These are phyloP conservation scores for Panurus biarmicus DNA, from an alignment of 2,113 vertebrate genomes.

Conservation along the genomic window DNA sequence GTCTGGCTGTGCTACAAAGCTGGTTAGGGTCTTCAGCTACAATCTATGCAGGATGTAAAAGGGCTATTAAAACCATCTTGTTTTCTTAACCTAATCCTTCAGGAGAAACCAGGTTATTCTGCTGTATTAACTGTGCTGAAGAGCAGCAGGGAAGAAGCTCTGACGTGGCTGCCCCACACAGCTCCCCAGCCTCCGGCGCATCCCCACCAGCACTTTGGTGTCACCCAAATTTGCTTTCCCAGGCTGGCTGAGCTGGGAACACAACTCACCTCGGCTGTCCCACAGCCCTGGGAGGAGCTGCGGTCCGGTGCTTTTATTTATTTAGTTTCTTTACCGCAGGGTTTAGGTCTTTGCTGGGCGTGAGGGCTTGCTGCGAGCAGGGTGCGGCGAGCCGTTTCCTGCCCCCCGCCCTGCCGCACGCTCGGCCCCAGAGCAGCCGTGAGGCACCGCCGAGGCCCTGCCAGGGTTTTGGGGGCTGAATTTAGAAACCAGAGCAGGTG, in stretches of 20 bases:
- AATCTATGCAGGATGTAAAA: not conserved
- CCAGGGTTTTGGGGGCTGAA: not conserved
- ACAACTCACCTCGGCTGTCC: not conserved
- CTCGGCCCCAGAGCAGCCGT: not conserved
- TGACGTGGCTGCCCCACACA: fast-evolving
- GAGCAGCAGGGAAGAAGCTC: not conserved
- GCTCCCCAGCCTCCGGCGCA: fast-evolving
- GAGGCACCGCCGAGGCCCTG: not conserved
- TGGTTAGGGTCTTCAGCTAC: not conserved
- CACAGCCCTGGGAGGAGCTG: not conserved
- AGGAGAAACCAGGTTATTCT: not conserved
- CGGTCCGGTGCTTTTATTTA: not conserved
- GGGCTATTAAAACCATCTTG: not conserved
- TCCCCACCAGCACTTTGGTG: fast-evolving
- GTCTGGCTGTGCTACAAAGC: not conserved
- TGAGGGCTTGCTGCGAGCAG: not conserved
- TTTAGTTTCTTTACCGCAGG: not conserved
- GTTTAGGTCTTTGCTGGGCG: not conserved
- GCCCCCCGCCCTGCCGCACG: not conserved
- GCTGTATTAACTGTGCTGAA: not conserved
- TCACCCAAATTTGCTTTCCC: not conserved
- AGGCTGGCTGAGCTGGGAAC: not conserved
- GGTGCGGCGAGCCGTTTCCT: conserved; percentile 37
- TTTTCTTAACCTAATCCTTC: conserved; percentile 30
- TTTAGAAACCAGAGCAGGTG: not conserved